Evolutionary conservation across 2,888 invertebrate genomes (phyloP), one percentile per base, ranked within the genome.

Genomic region (Yponomeuta malinellus): DNA sequence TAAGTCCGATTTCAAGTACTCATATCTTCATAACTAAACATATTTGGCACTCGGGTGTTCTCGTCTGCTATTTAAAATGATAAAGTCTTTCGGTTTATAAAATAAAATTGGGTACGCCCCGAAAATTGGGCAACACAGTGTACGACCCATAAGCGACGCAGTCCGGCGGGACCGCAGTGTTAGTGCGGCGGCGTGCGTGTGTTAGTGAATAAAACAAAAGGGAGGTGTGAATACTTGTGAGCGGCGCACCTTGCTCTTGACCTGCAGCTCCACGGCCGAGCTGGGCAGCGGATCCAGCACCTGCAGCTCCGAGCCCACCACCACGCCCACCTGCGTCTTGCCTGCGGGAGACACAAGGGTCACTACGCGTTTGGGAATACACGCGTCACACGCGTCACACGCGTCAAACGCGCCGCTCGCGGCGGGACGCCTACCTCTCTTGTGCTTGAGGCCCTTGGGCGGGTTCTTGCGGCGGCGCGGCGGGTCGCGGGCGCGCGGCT

Each of bases 191-290:
- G 63, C 63, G 15, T 6, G 63, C 63, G 63, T 1, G n/a, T 15
- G n/a, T 15, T 63, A n/a, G 63, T n/a, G n/a, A 6, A 23, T 1
- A 1, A 33, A 33, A 33, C 33, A 5, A 33, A 63, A 63, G 63
- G 63, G 63, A 4, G 15, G n/a, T 10, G 63, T 15, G 63, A 23
- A 15, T 63, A 23, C n/a, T 23, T 15, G 63, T 23, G n/a, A 5
- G 23, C n/a, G 63, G 63, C 64, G n/a, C 89, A 97, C 98, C 95
- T 97, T 98, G 92, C 97, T 97, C 93, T 98, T 98, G 80, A 97
- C 97, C 89, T 97, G 97, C 94, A 98, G 95, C 92, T 98, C 98
- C 72, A 97, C 97, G 64, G 98, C 98, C 70, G 98, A 98, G 89
- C 96, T 97, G 52, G 98, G 98, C 82, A 98, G 90, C 82, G 98